phyloP scores from a whole-genome alignment of 1,140 invertebrate genomes.

The Acromyrmex heyeri region DNA sequence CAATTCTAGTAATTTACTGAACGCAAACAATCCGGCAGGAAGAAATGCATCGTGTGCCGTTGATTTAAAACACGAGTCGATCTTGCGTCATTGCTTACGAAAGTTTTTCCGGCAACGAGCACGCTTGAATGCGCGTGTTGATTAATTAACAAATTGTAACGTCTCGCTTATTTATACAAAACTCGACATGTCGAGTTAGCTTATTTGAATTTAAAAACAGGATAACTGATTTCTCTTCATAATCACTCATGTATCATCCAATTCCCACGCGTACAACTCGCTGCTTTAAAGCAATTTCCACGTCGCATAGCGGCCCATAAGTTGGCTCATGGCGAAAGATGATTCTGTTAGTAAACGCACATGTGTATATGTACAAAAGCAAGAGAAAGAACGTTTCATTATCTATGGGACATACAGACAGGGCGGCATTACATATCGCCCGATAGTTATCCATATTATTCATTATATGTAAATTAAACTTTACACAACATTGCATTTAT shows the following conservation, averaged over 20 bases:
- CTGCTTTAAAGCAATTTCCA: constrained; percentile 25
- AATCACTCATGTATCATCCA: not conserved
- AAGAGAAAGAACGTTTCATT: constrained; percentile 10
- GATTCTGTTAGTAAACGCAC: not conserved
- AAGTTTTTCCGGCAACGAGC: constrained; percentile 30
- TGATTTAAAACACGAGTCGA: not conserved
- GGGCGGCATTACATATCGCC: not conserved
- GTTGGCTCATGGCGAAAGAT: constrained; percentile 28
- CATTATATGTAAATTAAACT: not conserved
- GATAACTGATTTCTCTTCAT: not conserved
- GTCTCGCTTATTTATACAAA: not conserved
- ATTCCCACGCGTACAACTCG: constrained; percentile 23
- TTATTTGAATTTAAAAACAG: constrained; percentile 18
- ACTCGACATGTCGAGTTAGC: not conserved
- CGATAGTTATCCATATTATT: not conserved
- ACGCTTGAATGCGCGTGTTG: not conserved
- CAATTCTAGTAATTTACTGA: no score
- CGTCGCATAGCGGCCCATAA: not conserved
- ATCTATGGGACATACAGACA: not conserved
- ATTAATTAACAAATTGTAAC: not conserved
- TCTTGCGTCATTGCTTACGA: constrained; percentile 26
- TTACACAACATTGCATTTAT: not conserved
- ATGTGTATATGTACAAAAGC: not conserved
- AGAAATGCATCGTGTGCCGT: no score
- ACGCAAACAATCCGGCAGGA: no score